phyloP scores from a whole-genome alignment of 2,113 vertebrate genomes.

The Columba livia region DNA sequence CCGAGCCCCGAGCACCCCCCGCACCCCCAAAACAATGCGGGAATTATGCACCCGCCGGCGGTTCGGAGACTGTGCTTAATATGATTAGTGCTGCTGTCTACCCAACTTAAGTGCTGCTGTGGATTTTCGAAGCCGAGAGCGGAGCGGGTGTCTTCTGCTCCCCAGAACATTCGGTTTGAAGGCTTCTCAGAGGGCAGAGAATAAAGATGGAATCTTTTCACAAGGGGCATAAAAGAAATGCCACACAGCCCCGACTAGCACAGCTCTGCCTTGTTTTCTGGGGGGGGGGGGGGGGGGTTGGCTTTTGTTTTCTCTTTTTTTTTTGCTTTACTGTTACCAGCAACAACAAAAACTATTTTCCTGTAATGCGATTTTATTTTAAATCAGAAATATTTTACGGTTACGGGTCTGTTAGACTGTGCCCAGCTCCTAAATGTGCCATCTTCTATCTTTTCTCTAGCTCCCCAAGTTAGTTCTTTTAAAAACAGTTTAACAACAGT shows the following conservation, averaged over 20 bases:
- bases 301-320: neutral
- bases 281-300: accelerated
- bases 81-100: conserved; percentile 79
- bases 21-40: conserved; percentile 66
- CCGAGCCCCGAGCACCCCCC: conserved; percentile 6
- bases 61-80: conserved; percentile 68
- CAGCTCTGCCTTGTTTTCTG: neutral
- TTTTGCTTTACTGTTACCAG: neutral
- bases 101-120: conserved; percentile 54
- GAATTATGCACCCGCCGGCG: conserved; percentile 66
- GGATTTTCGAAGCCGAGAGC: conserved; percentile 39
- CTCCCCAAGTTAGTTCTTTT: neutral
- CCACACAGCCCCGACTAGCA: neutral
- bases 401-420: neutral
- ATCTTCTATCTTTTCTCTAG: neutral
- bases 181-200: conserved; percentile 48
- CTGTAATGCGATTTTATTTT: neutral
- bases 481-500: neutral
- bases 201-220: conserved; percentile 46
- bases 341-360: neutral
- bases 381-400: neutral
- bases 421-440: neutral
- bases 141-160: conserved; percentile 46
- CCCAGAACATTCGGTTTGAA: conserved; percentile 68
- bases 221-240: conserved; percentile 19